phyloP scores from a whole-genome alignment of 2,797 vertebrate species.

The Phrynocephalus forsythii region DNA sequence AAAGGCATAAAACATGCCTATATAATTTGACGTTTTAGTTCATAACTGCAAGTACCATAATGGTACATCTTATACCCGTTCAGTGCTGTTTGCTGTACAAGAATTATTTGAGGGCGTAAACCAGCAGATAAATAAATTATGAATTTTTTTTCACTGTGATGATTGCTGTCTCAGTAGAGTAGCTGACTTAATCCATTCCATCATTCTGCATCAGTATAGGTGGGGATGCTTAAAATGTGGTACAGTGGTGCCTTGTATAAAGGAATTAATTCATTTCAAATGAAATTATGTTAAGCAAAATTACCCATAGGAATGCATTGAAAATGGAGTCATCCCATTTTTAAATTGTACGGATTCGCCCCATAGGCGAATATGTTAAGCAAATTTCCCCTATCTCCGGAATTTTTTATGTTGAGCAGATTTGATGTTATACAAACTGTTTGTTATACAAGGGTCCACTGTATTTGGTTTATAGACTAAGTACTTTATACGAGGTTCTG shows the following conservation, averaged over 20 bases:
- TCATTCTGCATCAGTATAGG: not conserved
- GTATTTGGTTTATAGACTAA: not conserved
- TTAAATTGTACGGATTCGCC: no score
- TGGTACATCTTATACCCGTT: not conserved
- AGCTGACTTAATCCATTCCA: not conserved
- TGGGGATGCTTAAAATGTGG: not conserved
- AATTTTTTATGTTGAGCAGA: no score
- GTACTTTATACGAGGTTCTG: not conserved
- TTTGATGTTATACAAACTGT: no score
- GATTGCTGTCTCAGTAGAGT: not conserved
- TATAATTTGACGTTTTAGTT: not conserved
- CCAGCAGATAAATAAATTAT: not conserved
- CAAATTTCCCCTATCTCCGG: no score
- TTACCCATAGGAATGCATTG: no score
- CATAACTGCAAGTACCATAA: not conserved
- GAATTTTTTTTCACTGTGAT: not conserved
- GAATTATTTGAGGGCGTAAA: not conserved
- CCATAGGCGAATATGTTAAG: no score
- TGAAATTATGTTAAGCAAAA: no score
- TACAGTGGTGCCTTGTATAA: not conserved
- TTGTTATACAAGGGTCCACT: no score
- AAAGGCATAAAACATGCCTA: not conserved
- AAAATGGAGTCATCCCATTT: no score
- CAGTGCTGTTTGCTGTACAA: not conserved
- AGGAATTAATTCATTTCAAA: no score